These are phyloP conservation scores for Amphiura filiformis DNA, from an alignment of 35 echinoderm and acorn worm species.

Conservation along the genomic window DNA sequence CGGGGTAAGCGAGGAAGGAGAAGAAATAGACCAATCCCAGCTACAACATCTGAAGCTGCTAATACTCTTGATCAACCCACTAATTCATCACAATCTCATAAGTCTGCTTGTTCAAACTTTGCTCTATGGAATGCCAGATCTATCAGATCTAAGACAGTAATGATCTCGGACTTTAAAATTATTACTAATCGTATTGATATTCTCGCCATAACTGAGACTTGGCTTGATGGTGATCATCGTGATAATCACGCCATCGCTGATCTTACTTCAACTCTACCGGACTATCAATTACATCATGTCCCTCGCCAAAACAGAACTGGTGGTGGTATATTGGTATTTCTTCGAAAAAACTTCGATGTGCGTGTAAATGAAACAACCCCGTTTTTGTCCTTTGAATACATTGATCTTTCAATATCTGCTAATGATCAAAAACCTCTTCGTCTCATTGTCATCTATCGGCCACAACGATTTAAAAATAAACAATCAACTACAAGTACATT, in stretches of 20 bases:
- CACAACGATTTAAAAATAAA: background rate
- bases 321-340: constrained; percentile 35
- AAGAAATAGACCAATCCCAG: no score
- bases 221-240: constrained; percentile 54
- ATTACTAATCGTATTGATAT: constrained; percentile 45
- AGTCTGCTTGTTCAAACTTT: constrained; percentile 22
- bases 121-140: constrained; percentile 83
- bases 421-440: background rate
- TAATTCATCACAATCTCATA: no score
- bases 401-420: background rate
- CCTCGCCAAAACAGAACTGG: constrained; percentile 41
- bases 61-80: no score
- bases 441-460: background rate
- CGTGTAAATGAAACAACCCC: background rate
- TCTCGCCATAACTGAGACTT: constrained; percentile 65
- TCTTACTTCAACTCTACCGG: constrained; percentile 33
- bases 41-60: no score
- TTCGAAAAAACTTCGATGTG: constrained; percentile 31
- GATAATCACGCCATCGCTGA: constrained; percentile 62
- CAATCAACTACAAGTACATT: background rate
- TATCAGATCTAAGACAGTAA: constrained; percentile 40
- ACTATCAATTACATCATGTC: constrained; percentile 39
- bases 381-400: no score
- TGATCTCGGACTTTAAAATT: constrained; percentile 44
- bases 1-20: no score